These are phyloP conservation scores for Euplagia quadripunctaria DNA, from an alignment of 2,888 invertebrate species.

Conservation along the genomic window DNA sequence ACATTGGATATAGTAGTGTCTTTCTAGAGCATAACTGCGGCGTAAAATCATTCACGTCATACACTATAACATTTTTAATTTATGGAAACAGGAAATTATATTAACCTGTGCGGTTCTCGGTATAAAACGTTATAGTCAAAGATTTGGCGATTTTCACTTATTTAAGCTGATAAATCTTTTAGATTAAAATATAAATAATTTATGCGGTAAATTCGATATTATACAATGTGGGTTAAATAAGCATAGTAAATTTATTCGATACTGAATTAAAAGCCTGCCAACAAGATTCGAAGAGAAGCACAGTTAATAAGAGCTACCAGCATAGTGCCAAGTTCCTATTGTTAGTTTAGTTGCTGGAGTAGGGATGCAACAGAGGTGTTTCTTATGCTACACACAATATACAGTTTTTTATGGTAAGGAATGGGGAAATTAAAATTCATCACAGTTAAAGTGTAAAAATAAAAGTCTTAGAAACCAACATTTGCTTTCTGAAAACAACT, in stretches of 20 bases:
- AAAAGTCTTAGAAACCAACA: too few relatives aligned
- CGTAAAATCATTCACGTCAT: not conserved
- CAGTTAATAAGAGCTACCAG: too few relatives aligned
- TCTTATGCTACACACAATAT: too few relatives aligned
- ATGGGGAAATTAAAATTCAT: too few relatives aligned
- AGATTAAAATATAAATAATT: not conserved
- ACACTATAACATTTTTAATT: constrained; percentile 2
- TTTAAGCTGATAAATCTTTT: not conserved
- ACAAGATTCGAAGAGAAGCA: not conserved
- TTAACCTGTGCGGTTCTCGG: not conserved
- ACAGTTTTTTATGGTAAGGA: too few relatives aligned
- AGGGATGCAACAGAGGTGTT: too few relatives aligned
- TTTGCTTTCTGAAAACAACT: not conserved
- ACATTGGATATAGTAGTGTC: not conserved
- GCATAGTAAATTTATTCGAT: too few relatives aligned
- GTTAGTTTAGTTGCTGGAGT: too few relatives aligned
- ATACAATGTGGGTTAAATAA: not conserved
- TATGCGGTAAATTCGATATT: not conserved
- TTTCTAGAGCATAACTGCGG: constrained; percentile 2
- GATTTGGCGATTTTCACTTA: constrained; percentile 4
- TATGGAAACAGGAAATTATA: constrained; percentile 2
- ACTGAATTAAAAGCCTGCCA: not conserved
- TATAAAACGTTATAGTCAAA: constrained; percentile 2
- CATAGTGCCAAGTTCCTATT: not conserved
- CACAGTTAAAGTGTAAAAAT: too few relatives aligned